These are phyloP conservation scores for Phocides pigmalion DNA, from an alignment of 1,140 invertebrate species.

Conservation along the genomic window DNA sequence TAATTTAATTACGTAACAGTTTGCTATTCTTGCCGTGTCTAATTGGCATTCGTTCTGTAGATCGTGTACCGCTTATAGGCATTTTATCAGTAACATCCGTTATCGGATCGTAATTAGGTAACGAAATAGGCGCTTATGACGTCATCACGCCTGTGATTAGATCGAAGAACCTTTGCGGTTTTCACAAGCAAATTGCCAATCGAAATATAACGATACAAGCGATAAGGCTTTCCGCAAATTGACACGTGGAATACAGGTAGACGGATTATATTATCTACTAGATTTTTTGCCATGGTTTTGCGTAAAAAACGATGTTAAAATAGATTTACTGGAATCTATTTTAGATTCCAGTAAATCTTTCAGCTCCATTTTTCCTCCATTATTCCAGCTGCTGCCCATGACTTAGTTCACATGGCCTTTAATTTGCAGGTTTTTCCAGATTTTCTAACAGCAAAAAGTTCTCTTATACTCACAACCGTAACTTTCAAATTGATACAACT, in stretches of 20 bases:
- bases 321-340: too few species aligned
- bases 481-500: too few species aligned
- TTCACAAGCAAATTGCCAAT: background rate
- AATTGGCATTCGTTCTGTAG: background rate
- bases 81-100: background rate
- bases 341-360: too few species aligned
- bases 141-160: background rate
- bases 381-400: too few species aligned
- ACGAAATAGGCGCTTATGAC: conserved; percentile 2
- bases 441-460: too few species aligned
- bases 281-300: too few species aligned
- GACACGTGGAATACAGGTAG: background rate
- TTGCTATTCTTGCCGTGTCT: background rate
- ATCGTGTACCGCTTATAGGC: background rate
- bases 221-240: background rate
- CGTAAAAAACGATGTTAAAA: background rate
- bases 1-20: too few species aligned
- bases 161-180: background rate
- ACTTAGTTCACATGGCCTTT: too few species aligned
- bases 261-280: background rate
- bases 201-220: background rate
- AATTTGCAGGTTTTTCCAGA: too few species aligned
- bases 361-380: too few species aligned
- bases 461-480: too few species aligned
- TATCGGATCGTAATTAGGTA: conserved; percentile 5